Evolutionary conservation across 1,140 invertebrate genomes (phyloP).

Genomic region (Teleogryllus occipitalis): DNA sequence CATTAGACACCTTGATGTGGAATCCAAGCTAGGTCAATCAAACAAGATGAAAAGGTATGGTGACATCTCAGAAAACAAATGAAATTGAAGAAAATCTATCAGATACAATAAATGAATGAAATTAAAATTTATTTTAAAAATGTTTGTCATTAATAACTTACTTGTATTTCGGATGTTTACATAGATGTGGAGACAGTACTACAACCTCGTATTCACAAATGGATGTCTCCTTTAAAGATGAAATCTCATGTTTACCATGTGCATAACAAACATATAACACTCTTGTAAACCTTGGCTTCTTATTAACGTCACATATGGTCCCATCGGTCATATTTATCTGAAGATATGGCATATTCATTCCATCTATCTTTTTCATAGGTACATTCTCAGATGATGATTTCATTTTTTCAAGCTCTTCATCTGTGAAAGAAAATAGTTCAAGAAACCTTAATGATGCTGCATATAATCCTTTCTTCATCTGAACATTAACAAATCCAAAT

Average conservation of each 20-base stretch:
- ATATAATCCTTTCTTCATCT: too few species aligned
- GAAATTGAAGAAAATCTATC: too few species aligned
- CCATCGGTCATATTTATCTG: conserved; percentile 68
- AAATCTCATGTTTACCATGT: conserved; percentile 83
- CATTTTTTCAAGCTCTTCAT: conserved; percentile 25
- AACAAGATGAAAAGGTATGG: too few species aligned
- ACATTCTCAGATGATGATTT: conserved; percentile 28
- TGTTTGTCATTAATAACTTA: neutral
- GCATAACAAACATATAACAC: conserved; percentile 79
- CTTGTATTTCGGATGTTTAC: conserved; percentile 60
- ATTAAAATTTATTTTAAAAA: too few species aligned
- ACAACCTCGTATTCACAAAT: conserved; percentile 92
- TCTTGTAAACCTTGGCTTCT: conserved; percentile 67
- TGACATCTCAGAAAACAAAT: too few species aligned
- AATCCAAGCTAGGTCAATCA: too few species aligned
- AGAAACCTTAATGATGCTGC: too few species aligned
- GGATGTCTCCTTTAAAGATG: conserved; percentile 84
- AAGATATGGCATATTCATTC: conserved; percentile 71
- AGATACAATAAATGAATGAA: too few species aligned
- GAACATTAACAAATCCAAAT: too few species aligned
- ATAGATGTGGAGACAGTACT: conserved; percentile 75
- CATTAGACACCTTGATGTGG: too few species aligned
- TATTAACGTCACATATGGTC: conserved; percentile 84
- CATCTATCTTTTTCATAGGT: conserved; percentile 72
- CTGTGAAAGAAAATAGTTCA: conserved; percentile 21